Evolutionary conservation across 2,888 invertebrate genomes (phyloP).

Genomic region (Synergus laeviventris): DNA sequence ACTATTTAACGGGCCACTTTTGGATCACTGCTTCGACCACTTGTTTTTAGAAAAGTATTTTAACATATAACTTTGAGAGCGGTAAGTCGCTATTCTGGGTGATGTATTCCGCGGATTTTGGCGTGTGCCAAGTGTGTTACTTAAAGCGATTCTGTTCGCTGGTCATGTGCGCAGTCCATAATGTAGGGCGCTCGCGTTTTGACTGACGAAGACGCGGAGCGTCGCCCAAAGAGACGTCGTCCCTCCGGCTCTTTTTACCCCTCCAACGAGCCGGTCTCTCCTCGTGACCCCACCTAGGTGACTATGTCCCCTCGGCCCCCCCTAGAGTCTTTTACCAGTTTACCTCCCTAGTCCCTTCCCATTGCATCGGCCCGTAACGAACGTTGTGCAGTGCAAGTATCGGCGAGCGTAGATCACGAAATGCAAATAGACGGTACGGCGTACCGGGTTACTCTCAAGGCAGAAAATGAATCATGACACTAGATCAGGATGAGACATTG

Average conservation of each 20-base stretch:
- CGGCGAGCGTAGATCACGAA: neutral
- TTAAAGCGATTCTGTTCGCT: constrained; percentile 41
- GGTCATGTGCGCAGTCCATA: constrained; percentile 53
- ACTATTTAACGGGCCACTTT: neutral
- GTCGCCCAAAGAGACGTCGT: constrained; percentile 55
- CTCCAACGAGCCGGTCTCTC: constrained; percentile 15
- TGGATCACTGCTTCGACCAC: neutral
- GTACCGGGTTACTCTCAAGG: neutral
- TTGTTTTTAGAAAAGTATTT: neutral
- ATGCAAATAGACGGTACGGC: constrained; percentile 13
- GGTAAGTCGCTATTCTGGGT: constrained; percentile 55
- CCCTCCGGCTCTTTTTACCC: constrained; percentile 40
- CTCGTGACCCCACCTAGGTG: constrained; percentile 35
- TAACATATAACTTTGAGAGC: constrained; percentile 15
- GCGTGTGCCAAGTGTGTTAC: constrained; percentile 55
- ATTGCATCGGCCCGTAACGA: constrained; percentile 24
- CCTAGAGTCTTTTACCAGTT: constrained; percentile 35
- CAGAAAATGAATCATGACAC: constrained; percentile 5
- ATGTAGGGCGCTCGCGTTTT: constrained; percentile 66
- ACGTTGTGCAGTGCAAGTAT: neutral
- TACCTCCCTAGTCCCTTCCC: constrained; percentile 38
- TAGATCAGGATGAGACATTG: constrained; percentile 25
- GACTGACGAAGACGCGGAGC: constrained; percentile 66
- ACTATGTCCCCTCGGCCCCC: constrained; percentile 22
- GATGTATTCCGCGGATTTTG: constrained; percentile 52